Base-by-base conservation (phyloP, 2,797 vertebrate genomes). In the Typhlichthys eigenmanni region DNA sequence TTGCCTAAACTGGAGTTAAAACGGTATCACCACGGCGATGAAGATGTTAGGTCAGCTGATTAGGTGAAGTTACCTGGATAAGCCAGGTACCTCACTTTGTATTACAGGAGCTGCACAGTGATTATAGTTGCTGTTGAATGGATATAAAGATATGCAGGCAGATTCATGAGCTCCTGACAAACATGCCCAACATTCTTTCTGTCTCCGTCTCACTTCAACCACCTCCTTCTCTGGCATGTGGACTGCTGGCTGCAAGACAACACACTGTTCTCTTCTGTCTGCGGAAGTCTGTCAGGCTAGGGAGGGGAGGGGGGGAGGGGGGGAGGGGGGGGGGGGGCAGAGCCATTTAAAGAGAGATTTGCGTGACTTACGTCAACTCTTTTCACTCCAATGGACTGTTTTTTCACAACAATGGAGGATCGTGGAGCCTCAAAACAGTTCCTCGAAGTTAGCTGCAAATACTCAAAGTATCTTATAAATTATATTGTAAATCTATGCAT, bases 141-240 rank as follows among this genome's bases (percentile, higher is more conserved):
- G 13, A 1, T 2, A 24, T 4, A 5, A 74, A 24, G 0, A 56
- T 19, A 5, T 8, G 10, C 50, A 47, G 60, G 49, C 62, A 55
- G 55, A 62, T 45, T 62, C 72, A 58, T 47, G 74, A 51, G 65
- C 65, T 55, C 73, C 45, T 59, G 65, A 61, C 69, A 71, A 61
- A 16, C 76, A 60, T 57, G 76, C 74, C 74, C 62, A 76, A 47
- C 78, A 74, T 84, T 80, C 82, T 75, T 69, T 47, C 53, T 75
- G 46, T 71, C 47, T 51, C 45, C 57, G 58, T 74, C 51, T 48
- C 17, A 4, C 47, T 61, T 49, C 14, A 47, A 16, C 51, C 49
- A 46, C 13, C 50, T 61, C 53, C 57, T 72, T 5, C 53, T 72
- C 57, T 58, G 58, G 69, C 73, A 14, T 4, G 12, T 58, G 55